Evolutionary conservation across 2,888 invertebrate genomes (phyloP).

Genomic region (Argyra leucocephala): DNA sequence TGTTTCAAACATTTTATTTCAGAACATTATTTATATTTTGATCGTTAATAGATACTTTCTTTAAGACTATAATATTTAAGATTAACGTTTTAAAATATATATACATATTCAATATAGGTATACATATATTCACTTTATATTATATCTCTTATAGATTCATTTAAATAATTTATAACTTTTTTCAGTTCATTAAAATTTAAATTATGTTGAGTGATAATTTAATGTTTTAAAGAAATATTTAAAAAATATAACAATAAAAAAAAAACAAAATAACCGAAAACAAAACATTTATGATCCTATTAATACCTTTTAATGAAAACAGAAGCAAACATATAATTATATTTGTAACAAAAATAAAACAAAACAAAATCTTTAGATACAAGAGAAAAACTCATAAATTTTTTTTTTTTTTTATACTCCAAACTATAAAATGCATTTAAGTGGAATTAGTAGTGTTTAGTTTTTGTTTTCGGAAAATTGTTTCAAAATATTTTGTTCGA

Average conservation of each 20-base stretch:
- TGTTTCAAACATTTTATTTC: too few species aligned
- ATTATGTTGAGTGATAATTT: slow-evolving; percentile 4
- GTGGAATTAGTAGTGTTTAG: too few species aligned
- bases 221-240: background rate
- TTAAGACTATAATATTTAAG: background rate
- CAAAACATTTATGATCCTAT: background rate
- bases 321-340: background rate
- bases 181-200: slow-evolving; percentile 3
- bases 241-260: too few species aligned
- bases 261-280: background rate
- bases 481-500: too few species aligned
- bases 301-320: background rate
- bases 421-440: background rate
- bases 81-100: too few species aligned
- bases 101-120: too few species aligned
- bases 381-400: background rate
- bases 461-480: too few species aligned
- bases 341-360: too few species aligned
- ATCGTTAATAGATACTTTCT: too few species aligned
- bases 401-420: background rate
- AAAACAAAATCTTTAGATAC: too few species aligned
- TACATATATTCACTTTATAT: too few species aligned
- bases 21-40: too few species aligned
- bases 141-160: background rate
- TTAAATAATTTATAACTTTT: background rate